Evolutionary conservation across 2,888 invertebrate species (phyloP).

Genomic region (Erannis defoliaria): DNA sequence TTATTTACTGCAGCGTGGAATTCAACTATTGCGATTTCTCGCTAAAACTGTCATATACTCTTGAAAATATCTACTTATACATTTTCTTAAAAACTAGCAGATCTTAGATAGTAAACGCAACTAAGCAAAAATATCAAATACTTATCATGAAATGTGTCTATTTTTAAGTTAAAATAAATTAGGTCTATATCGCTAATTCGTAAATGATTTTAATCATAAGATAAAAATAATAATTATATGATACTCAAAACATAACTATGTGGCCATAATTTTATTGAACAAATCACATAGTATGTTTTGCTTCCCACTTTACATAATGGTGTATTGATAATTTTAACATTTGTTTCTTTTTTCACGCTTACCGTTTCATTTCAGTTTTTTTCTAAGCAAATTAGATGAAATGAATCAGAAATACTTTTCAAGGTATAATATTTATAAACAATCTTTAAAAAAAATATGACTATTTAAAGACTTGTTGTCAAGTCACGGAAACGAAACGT

Average conservation of each 20-base stretch:
- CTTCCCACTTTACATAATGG: background rate
- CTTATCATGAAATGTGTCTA: too few relatives aligned
- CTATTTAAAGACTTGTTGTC: background rate
- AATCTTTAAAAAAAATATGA: too few relatives aligned
- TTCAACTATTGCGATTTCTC: background rate
- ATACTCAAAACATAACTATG: background rate
- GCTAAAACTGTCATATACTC: background rate
- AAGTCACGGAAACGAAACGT: background rate
- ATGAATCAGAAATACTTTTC: background rate
- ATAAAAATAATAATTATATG: too few relatives aligned
- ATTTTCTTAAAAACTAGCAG: background rate
- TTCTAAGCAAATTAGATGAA: background rate
- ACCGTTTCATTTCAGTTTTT: constrained; percentile 30
- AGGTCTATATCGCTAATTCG: background rate
- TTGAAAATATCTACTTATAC: background rate
- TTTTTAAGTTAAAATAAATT: background rate
- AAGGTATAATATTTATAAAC: background rate
- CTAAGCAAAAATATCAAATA: background rate
- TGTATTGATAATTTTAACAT: constrained; percentile 6
- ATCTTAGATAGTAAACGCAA: background rate
- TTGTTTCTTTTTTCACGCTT: constrained; percentile 25
- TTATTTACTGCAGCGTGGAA: background rate
- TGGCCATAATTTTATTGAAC: background rate
- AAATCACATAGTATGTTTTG: background rate
- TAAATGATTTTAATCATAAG: background rate